Evolutionary conservation across 2,888 invertebrate genomes (phyloP).

Genomic region (Drosophila lacicola): DNA sequence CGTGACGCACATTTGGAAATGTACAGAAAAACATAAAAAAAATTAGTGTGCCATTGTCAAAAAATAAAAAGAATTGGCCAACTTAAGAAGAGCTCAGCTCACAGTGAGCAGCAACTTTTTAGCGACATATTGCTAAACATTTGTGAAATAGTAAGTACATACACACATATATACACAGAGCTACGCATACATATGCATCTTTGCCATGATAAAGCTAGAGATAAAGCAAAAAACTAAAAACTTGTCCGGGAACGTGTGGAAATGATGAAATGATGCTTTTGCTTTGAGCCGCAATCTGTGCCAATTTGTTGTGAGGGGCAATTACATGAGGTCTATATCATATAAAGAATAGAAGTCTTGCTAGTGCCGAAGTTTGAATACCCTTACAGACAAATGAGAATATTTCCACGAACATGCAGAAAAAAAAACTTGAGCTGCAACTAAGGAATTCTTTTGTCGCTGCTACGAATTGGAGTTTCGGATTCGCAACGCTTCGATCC

Average conservation of each 20-base stretch:
- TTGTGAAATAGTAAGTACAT: slow-evolving; percentile 58
- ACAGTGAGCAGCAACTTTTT: slow-evolving; percentile 62
- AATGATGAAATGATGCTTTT: slow-evolving; percentile 25
- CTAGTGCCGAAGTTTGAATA: too few species aligned
- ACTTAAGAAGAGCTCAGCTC: slow-evolving; percentile 28
- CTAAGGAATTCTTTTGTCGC: too few species aligned
- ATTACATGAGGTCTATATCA: too few species aligned
- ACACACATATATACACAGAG: slow-evolving; percentile 12
- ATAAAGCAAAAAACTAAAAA: slow-evolving; percentile 17
- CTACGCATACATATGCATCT: slow-evolving; percentile 11
- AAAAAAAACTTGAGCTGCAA: too few species aligned
- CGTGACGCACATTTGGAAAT: slow-evolving; percentile 51
- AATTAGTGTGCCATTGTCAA: slow-evolving; percentile 72
- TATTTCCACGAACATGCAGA: too few species aligned
- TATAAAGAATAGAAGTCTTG: too few species aligned
- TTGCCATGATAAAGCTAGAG: slow-evolving; percentile 15
- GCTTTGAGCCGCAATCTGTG: slow-evolving; percentile 18
- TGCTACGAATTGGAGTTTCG: too few species aligned
- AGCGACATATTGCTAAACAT: slow-evolving; percentile 79
- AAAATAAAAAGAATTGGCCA: slow-evolving; percentile 42
- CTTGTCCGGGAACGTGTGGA: slow-evolving; percentile 13
- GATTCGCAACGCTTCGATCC: too few species aligned
- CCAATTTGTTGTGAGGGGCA: slow-evolving; percentile 1
- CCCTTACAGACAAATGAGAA: too few species aligned
- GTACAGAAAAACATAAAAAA: slow-evolving; percentile 19